Evolutionary conservation across 1,140 invertebrate species (phyloP).

Genomic region (Zaprionus nigranus): DNA sequence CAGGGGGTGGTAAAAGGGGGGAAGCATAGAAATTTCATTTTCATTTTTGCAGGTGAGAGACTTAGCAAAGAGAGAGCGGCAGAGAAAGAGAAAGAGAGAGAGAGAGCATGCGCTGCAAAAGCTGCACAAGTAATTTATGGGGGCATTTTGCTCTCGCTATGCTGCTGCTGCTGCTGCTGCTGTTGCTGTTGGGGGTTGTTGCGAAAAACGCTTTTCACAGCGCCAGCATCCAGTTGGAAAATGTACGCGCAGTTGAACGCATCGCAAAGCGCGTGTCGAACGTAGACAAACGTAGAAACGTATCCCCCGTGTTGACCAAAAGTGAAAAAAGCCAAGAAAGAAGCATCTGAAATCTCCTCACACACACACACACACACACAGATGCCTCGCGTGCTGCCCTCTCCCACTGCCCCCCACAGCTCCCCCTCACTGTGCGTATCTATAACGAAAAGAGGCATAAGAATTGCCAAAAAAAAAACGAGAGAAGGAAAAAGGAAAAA

Average conservation of each 20-base stretch:
- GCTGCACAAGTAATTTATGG: constrained; percentile 21
- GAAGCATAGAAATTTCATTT: constrained; percentile 72
- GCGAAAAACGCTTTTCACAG: constrained; percentile 35
- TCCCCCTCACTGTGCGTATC: constrained; percentile 56
- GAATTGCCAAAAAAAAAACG: constrained; percentile 49
- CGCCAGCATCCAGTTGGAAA: constrained; percentile 80
- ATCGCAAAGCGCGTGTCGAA: constrained; percentile 68
- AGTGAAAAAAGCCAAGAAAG: constrained; percentile 23
- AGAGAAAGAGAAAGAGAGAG: constrained; percentile 8
- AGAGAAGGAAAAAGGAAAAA: constrained; percentile 17
- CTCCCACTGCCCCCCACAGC: constrained; percentile 27
- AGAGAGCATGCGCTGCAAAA: constrained; percentile 56
- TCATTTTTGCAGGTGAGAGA: constrained; percentile 74
- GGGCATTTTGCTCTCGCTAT: constrained; percentile 5
- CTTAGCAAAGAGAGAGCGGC: neutral
- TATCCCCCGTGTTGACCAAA: constrained; percentile 50
- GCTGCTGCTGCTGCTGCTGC: neutral
- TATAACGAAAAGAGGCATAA: constrained; percentile 49
- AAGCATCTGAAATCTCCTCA: constrained; percentile 22
- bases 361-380: constrained; percentile 35
- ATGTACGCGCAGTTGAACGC: constrained; percentile 77
- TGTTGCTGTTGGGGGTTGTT: constrained; percentile 39
- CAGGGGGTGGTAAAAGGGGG: neutral
- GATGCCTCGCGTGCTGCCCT: constrained; percentile 67
- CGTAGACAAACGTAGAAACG: constrained; percentile 19